Evolutionary conservation across 2,113 vertebrate species (phyloP).

Genomic region (Orycteropus afer): DNA sequence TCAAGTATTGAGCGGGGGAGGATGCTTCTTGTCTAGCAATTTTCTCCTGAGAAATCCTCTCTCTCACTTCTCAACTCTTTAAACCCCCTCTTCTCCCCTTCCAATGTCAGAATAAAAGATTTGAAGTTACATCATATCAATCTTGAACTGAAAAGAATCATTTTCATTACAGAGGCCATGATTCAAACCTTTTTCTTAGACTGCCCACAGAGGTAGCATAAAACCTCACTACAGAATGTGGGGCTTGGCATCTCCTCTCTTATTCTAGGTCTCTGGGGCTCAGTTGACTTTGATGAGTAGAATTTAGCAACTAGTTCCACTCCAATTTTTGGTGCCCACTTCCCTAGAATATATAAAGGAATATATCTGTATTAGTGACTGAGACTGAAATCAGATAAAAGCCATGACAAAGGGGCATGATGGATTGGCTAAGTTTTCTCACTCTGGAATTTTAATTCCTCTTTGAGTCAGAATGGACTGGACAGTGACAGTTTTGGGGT

Average conservation of each 20-base stretch:
- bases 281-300: neutral
- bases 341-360: neutral
- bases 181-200: no score
- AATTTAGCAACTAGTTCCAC: neutral
- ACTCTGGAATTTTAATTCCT: no score
- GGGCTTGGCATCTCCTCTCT: neutral
- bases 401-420: neutral
- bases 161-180: no score
- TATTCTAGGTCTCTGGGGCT: neutral
- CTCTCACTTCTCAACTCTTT: neutral
- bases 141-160: no score
- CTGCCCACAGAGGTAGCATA: neutral
- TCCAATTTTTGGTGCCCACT: neutral
- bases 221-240: neutral
- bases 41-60: neutral
- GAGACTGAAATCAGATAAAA: neutral
- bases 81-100: neutral
- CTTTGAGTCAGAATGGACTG: neutral
- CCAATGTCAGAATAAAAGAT: neutral
- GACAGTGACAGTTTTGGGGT: neutral
- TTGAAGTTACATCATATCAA: no score
- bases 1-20: neutral
- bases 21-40: neutral
- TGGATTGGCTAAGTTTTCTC: neutral
- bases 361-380: neutral